Evolutionary conservation across 1,140 invertebrate species (phyloP).

Genomic region (Globodera rostochiensis): DNA sequence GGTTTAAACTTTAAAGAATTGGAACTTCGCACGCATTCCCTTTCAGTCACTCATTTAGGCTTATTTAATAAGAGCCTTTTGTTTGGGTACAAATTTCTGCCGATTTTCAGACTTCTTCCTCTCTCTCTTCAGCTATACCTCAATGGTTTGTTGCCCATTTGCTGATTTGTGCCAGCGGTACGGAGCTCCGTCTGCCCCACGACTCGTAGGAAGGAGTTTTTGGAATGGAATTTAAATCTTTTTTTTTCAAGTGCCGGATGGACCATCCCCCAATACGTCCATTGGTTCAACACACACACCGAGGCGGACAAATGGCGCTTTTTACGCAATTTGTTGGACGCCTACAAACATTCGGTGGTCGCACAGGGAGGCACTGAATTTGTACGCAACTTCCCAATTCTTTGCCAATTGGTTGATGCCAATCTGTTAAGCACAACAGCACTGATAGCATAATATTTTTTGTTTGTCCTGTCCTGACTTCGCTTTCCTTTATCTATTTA

Average conservation of each 20-base stretch:
- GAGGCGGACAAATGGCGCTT: conserved; percentile 55
- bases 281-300: conserved; percentile 54
- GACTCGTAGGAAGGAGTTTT: conserved; percentile 29
- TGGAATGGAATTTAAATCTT: neutral
- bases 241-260: conserved; percentile 47
- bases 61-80: too few species aligned
- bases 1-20: neutral
- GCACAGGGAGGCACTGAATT: conserved; percentile 47
- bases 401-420: conserved; percentile 43
- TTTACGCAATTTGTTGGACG: conserved; percentile 48
- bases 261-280: conserved; percentile 54
- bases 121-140: conserved; percentile 28
- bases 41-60: too few species aligned
- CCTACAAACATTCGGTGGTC: conserved; percentile 58
- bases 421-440: neutral
- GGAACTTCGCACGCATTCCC: too few species aligned
- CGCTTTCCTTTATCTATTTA: too few species aligned
- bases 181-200: conserved; percentile 51
- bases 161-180: conserved; percentile 43
- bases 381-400: conserved; percentile 47
- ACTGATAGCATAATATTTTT: neutral
- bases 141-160: conserved; percentile 48
- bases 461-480: too few species aligned
- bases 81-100: too few species aligned
- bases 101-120: neutral